Percentiles rank a stretch among this genome's conserved stretches.
These are phyloP conservation scores for Cheracebus regulus DNA, from an alignment of 2,797 vertebrate species.

Conservation along the genomic window DNA sequence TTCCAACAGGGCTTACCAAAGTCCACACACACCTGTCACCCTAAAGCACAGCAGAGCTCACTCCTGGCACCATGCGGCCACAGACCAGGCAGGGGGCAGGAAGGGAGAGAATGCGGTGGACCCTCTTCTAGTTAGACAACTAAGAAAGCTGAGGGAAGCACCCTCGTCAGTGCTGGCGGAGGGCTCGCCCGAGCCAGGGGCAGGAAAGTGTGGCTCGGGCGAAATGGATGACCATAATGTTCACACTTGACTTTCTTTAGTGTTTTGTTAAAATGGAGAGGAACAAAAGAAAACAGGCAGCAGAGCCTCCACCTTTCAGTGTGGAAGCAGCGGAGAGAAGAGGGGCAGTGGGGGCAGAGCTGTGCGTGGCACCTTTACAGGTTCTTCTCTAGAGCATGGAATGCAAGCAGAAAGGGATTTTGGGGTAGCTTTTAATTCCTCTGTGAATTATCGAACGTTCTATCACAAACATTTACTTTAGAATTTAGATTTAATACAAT, in stretches of 20 bases:
- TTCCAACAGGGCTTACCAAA: background rate
- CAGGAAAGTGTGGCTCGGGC: background rate
- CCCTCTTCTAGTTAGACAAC: too few relatives aligned
- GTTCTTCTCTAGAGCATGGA: background rate
- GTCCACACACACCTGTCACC: background rate
- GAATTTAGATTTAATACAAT: background rate
- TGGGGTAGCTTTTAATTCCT: too few relatives aligned
- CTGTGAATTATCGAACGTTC: background rate
- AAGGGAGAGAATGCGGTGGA: background rate
- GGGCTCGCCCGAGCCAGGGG: too few relatives aligned
- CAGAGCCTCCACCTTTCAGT: background rate
- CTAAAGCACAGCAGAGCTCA: background rate
- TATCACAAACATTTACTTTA: background rate
- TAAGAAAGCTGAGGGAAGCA: background rate
- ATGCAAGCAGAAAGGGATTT: background rate
- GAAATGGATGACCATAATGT: background rate
- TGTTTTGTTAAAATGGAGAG: too few relatives aligned
- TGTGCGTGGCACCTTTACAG: accelerated
- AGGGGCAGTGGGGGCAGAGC: background rate
- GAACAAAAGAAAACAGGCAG: background rate
- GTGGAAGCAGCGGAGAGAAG: background rate
- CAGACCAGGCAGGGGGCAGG: background rate
- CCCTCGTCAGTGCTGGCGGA: background rate
- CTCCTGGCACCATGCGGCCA: background rate
- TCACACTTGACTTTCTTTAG: background rate